Percentiles rank a stretch among this genome's conserved stretches.
These are phyloP conservation scores for Hoplostethus atlanticus DNA, from an alignment of 2,797 vertebrate species.

Conservation along the genomic window DNA sequence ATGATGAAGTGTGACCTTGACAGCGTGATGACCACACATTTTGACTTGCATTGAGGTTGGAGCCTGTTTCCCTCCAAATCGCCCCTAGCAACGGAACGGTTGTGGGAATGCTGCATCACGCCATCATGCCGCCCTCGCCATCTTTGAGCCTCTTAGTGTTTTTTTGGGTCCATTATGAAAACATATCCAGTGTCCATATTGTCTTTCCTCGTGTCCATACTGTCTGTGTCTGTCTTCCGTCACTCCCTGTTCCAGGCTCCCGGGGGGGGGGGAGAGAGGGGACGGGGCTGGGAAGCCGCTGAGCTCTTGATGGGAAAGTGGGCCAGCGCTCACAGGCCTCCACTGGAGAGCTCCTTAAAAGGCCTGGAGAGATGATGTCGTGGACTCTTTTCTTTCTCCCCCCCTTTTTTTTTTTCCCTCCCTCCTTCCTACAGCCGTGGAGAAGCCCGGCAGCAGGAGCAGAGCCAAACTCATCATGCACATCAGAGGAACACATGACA, in stretches of 20 bases:
- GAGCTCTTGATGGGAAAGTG: conserved; percentile 78
- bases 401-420: neutral
- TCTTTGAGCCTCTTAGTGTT: neutral
- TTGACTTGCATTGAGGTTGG: conserved; percentile 1
- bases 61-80: conserved; percentile 12
- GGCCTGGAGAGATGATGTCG: conserved; percentile 86
- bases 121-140: neutral
- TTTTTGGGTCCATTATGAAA: conserved; percentile 21
- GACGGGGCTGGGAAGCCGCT: conserved; percentile 67
- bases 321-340: conserved; percentile 81
- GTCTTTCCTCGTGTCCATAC: conserved; percentile 33
- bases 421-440: conserved; percentile 48
- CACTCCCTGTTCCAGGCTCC: conserved; percentile 64
- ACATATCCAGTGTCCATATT: conserved; percentile 28
- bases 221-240: conserved; percentile 51
- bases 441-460: conserved; percentile 68
- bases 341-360: conserved; percentile 88
- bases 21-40: conserved; percentile 29
- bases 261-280: conserved; percentile 49
- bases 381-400: conserved; percentile 63
- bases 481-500: conserved; percentile 76
- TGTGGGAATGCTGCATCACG: neutral
- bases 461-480: conserved; percentile 72
- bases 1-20: conserved; percentile 58
- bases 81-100: conserved; percentile 13